Evolutionary conservation across 2,113 vertebrate genomes (phyloP), one percentile per base, ranked within the genome.

Genomic region (Halcyon senegalensis): DNA sequence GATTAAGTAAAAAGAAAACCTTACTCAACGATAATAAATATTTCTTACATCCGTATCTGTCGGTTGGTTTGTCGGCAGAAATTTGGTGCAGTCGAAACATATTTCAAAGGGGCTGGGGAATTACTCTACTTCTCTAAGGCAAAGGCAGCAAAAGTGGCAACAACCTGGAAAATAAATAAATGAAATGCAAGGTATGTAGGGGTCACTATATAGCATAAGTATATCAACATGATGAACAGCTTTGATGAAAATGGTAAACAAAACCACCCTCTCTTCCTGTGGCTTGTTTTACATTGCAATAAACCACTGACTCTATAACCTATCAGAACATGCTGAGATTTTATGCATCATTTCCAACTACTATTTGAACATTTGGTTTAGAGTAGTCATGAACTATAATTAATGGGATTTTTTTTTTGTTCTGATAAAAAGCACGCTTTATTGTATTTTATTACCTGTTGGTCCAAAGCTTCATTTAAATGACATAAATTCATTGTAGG

Each of bases 301-400:
- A 94, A 94, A 97, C 93, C 93, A 96, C 94, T 81, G 80, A 93
- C 89, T 96, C 96, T 96, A 95, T 92, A 96, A 89, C 95, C 94
- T 96, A 96, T 96, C 94, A 95, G 93, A 96, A 93, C 91, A 95
- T 94, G 92, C 96, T 96, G 96, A 89, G 69, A 84, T 94, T 68
- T 90, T 90, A 92, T 91, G 84, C 70, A 84, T 78, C 90, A 84
- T 77, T 94, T 89, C 93, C 97, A 96, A 76, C 81, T 93, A 87
- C 72, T 93, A 95, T 74, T 94, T 93, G 94, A 96, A 96, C 95
- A 93, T 91, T 94, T 93, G 96, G 94, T 96, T 97, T 96, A 94
- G 92, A 96, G 94, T 88, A 93, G 84, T 96, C 92, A 94, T 84
- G 89, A 96, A 97, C 93, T 93, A 89, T 83, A 95, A 95, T 84